Conservation (phyloP, 2,797 vertebrate genomes). For the Eleutherodactylus coqui region DNA sequence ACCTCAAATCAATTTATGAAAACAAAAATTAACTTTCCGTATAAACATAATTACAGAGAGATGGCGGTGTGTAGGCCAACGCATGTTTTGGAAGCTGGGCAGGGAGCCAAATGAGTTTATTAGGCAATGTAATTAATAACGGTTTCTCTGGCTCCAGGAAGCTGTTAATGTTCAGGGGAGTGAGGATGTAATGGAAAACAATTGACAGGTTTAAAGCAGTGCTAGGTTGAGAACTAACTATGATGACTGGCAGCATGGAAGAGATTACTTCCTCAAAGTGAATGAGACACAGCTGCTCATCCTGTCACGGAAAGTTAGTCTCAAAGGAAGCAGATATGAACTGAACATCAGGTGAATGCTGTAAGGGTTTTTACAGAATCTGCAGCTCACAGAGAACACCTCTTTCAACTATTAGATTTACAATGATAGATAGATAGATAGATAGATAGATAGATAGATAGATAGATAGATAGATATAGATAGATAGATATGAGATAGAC, state of each 20-base stretch:
- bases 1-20: conserved; percentile 79
- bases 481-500: background rate
- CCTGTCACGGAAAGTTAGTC: background rate
- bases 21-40: conserved; percentile 80
- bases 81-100: conserved; percentile 75
- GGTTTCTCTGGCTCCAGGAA: conserved; percentile 71
- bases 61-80: conserved; percentile 73
- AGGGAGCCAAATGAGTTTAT: conserved; percentile 78
- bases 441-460: too few species aligned
- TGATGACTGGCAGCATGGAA: conserved; percentile 7
- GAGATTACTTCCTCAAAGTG: conserved; percentile 16
- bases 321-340: background rate
- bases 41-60: conserved; percentile 78
- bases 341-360: conserved; percentile 7
- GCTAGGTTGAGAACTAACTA: conserved; percentile 31
- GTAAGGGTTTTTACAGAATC: background rate
- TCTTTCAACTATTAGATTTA: background rate
- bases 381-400: background rate
- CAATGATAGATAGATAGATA: too few species aligned
- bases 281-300: conserved; percentile 2
- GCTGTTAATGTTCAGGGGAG: conserved; percentile 69
- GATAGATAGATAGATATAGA: too few species aligned
- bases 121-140: conserved; percentile 78
- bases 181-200: conserved; percentile 56
- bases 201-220: conserved; percentile 50